These are phyloP conservation scores for Gobionotothen gibberifrons DNA, from an alignment of 2,797 vertebrate genomes.

Conservation along the genomic window DNA sequence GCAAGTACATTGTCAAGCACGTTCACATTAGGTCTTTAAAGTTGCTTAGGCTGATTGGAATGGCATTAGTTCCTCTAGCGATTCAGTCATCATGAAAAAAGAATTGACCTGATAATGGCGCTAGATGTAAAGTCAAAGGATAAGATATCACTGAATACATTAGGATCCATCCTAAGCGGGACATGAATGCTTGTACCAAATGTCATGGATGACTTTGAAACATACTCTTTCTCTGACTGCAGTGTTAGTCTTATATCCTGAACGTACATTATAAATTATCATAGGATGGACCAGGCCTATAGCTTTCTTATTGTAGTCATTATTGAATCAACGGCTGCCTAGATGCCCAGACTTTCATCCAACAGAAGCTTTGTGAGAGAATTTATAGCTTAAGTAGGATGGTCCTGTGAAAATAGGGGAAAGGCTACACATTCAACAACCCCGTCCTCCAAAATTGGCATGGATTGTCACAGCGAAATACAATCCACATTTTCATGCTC, in stretches of 20 bases:
- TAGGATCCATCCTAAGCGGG: neutral
- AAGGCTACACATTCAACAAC: slow-evolving; percentile 61
- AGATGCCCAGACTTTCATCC: slow-evolving; percentile 16
- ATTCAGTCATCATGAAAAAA: neutral
- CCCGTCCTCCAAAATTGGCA: slow-evolving; percentile 79
- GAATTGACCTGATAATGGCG: neutral
- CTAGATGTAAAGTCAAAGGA: neutral
- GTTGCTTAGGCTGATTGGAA: neutral
- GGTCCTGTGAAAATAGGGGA: slow-evolving; percentile 31
- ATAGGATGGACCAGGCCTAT: neutral
- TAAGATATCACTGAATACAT: too few relatives aligned
- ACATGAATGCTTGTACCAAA: neutral
- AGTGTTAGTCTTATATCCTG: too few relatives aligned
- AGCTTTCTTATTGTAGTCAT: neutral
- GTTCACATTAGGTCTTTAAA: too few relatives aligned
- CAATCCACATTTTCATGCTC: slow-evolving; percentile 78
- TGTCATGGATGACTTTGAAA: neutral
- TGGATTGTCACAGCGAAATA: slow-evolving; percentile 79
- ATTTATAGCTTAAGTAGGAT: slow-evolving; percentile 47
- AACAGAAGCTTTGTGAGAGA: slow-evolving; percentile 22
- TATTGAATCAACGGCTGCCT: slow-evolving; percentile 2
- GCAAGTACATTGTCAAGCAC: neutral
- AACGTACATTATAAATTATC: neutral
- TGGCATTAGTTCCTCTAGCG: neutral
- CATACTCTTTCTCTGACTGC: neutral